Percentiles rank a stretch among this genome's conserved stretches.
phyloP scores from a whole-genome alignment of 2,113 vertebrate species.

The Cheirogaleus medius region DNA sequence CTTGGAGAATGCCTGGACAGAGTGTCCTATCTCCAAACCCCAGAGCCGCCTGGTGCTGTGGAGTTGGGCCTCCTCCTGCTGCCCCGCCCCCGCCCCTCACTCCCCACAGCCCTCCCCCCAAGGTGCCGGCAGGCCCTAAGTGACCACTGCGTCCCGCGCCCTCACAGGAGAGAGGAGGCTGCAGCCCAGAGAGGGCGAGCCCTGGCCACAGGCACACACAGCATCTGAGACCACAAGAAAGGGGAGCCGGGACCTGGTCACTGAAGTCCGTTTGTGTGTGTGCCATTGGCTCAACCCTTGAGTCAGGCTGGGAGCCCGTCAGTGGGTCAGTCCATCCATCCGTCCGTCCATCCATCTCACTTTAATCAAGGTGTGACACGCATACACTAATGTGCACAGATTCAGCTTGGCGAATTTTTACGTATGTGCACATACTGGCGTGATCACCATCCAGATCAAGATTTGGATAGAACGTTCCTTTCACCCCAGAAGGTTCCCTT shows the following conservation, averaged over 20 bases:
- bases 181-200: not conserved
- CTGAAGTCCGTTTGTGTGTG: too few species aligned
- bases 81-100: not conserved
- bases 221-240: not conserved
- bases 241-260: accelerated
- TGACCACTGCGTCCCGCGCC: not conserved
- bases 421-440: accelerated
- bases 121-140: not conserved
- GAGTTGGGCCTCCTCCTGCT: not conserved
- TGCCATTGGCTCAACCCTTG: not conserved
- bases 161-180: not conserved
- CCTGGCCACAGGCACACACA: not conserved
- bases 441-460: not conserved
- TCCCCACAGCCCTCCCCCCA: not conserved
- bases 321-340: not conserved
- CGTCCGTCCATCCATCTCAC: not conserved
- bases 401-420: not conserved
- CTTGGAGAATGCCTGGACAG: not conserved
- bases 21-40: not conserved
- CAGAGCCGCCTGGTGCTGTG: not conserved
- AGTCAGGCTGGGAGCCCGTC: not conserved
- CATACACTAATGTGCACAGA: not conserved
- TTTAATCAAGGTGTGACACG: not conserved
- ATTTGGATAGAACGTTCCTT: not conserved
- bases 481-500: not conserved